Evolutionary conservation across 2,113 vertebrate species (phyloP).

Genomic region (Spea bombifrons): DNA sequence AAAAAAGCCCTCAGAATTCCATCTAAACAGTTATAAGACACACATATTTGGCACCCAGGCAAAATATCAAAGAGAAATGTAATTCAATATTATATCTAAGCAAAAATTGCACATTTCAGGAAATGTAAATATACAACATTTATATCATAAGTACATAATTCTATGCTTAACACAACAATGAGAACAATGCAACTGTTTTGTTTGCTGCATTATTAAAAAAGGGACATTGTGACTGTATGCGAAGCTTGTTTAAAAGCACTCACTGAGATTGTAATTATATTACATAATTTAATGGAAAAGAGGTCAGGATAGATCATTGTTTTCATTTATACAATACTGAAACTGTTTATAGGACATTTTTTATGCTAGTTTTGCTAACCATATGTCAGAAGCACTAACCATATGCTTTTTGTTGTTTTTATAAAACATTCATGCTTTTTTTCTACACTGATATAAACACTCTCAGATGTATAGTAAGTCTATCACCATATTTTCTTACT

Average conservation of each 20-base stretch:
- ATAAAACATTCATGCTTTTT: too few species aligned
- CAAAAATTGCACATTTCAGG: neutral
- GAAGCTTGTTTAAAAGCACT: slow-evolving; percentile 6
- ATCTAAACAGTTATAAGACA: too few species aligned
- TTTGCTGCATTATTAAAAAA: neutral
- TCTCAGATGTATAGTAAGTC: too few species aligned
- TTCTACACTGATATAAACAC: too few species aligned
- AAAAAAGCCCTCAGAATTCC: too few species aligned
- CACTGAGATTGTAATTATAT: slow-evolving; percentile 15
- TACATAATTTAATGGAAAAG: slow-evolving; percentile 6
- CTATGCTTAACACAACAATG: neutral
- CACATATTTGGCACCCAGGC: too few species aligned
- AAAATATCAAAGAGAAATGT: neutral
- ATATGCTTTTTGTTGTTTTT: slow-evolving; percentile 16
- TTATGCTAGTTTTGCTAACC: neutral
- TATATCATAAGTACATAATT: slow-evolving; percentile 21
- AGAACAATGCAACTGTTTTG: neutral
- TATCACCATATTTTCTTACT: too few species aligned
- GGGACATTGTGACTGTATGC: neutral
- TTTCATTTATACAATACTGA: neutral
- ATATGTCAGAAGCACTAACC: slow-evolving; percentile 17
- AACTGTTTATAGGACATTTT: slow-evolving; percentile 17
- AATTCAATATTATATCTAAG: slow-evolving; percentile 18
- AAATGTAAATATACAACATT: slow-evolving; percentile 12
- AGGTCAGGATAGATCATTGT: neutral